phyloP scores from a whole-genome alignment of 2,888 invertebrate species.

The Hirtodrosophila alboralis region DNA sequence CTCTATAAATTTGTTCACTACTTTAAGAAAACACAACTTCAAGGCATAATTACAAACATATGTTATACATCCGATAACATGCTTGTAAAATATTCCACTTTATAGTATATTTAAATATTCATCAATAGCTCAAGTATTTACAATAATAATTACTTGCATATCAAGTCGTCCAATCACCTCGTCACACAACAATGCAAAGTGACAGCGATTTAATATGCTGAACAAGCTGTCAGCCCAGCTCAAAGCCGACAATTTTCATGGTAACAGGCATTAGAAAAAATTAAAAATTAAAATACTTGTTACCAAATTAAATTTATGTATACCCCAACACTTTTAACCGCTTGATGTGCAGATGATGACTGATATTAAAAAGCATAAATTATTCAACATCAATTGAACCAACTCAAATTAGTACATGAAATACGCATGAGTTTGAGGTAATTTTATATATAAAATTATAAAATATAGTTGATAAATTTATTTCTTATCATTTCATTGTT shows the following conservation, averaged over 20 bases:
- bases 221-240: conserved; percentile 37
- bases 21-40: not conserved
- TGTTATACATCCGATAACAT: not conserved
- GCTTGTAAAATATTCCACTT: conserved; percentile 1
- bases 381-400: conserved; percentile 23
- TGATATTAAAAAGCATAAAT: conserved; percentile 16
- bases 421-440: too few species aligned
- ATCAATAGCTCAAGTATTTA: conserved; percentile 28
- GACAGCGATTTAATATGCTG: conserved; percentile 46
- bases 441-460: too few species aligned
- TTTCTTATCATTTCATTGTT: too few species aligned
- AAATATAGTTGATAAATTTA: too few species aligned
- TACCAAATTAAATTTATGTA: too few species aligned
- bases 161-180: conserved; percentile 28
- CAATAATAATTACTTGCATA: conserved; percentile 34
- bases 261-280: conserved; percentile 8
- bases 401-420: not conserved
- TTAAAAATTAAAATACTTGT: conserved; percentile 2
- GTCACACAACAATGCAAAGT: conserved; percentile 27
- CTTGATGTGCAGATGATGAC: conserved; percentile 15
- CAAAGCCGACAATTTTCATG: conserved; percentile 13
- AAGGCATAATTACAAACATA: not conserved
- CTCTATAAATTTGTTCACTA: not conserved
- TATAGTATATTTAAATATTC: conserved; percentile 4
- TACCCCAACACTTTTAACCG: conserved; percentile 9